Base-by-base conservation (phyloP, 2,888 invertebrate genomes). In the Torymus texanus region DNA sequence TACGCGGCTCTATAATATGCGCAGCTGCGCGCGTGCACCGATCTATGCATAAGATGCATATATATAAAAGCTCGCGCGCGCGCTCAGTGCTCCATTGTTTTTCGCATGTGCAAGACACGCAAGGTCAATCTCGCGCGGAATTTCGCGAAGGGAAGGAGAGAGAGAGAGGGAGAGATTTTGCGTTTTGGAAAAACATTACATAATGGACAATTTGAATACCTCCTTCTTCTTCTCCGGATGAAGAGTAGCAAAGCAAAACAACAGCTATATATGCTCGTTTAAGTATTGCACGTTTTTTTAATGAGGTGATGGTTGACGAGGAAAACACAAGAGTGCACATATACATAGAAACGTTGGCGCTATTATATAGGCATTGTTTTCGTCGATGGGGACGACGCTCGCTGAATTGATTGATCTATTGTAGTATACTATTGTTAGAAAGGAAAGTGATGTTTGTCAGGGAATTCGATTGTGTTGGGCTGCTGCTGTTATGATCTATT, bases 71-170 rank as follows among this genome's bases (percentile, higher is more conserved):
- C 41, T 24, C 63, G 51, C 50, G 53, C 65, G 41, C 41, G 18
- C 63, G 51, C 50, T 29, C 65, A 24, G 14, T 50, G 53, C 73
- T 74, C 78, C 59, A 78, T 78, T 78, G 78, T 78, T 78, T 78
- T 78, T 74, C 66, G 63, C 65, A 16, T 71, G 71, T 55, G 24
- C 50, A 14, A 21, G 24, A 14, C 24, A 61, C 66, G 59, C 73
- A 79, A 75, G 79, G 79, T 79, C 79, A 75, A 67, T 79, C 71
- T 72, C 66, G 71, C 56, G 58, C 18, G 79, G 79, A 79, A 79
- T 79, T 79, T 79, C 50, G 66, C 59, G 66, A 50, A 79, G 81
- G 53, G 67, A 72, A 82, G 80, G 81, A 83, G 84, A 83, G 81
- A 78, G 71, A 62, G 61, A 56, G 55, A 55, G n/a, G n/a, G 5